These are phyloP conservation scores for Sebastes jordani DNA, from an alignment of 2,797 vertebrate genomes.

Conservation along the genomic window DNA sequence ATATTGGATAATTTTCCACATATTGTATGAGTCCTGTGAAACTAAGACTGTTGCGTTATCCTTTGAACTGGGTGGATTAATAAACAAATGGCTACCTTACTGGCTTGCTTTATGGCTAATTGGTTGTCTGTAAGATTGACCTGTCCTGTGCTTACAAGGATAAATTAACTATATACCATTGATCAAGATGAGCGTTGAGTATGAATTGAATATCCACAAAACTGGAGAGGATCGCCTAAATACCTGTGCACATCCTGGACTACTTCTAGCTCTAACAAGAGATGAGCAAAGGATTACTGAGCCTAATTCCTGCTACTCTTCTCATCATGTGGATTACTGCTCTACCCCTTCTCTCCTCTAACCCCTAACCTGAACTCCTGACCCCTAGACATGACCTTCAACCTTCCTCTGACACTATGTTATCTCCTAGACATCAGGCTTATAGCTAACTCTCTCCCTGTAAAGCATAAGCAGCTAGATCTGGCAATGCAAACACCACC, in stretches of 20 bases:
- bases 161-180: background rate
- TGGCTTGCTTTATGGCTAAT: background rate
- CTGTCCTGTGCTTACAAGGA: background rate
- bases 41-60: background rate
- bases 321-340: constrained; percentile 75
- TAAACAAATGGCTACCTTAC: background rate
- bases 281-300: constrained; percentile 58
- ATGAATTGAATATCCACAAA: constrained; percentile 14
- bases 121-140: constrained; percentile 2
- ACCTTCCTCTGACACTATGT: constrained; percentile 51
- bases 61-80: background rate
- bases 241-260: constrained; percentile 41
- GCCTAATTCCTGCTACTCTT: constrained; percentile 64
- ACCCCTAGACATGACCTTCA: constrained; percentile 56
- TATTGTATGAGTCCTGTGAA: background rate
- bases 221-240: constrained; percentile 17
- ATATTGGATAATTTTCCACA: background rate
- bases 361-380: constrained; percentile 56
- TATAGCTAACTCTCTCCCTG: constrained; percentile 52
- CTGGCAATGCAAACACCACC: constrained; percentile 58
- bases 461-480: constrained; percentile 51
- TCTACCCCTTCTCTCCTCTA: constrained; percentile 65
- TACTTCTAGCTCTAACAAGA: constrained; percentile 41
- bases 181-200: background rate
- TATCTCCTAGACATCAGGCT: constrained; percentile 70